These are phyloP conservation scores for Drosophila anomelani DNA, from an alignment of 2,888 invertebrate genomes.

Conservation along the genomic window DNA sequence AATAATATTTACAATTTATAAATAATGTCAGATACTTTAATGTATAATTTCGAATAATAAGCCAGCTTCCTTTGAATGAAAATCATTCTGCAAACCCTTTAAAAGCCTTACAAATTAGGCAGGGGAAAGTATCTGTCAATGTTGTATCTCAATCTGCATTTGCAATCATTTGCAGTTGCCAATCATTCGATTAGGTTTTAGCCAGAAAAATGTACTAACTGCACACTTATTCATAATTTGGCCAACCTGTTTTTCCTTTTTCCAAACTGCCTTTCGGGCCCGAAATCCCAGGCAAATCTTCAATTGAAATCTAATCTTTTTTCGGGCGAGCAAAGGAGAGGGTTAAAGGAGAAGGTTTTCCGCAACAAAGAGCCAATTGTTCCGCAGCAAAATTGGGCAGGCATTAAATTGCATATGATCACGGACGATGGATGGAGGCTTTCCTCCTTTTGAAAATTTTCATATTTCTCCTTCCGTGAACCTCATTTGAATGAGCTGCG, in stretches of 20 bases:
- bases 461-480: constrained; percentile 34
- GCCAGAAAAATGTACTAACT: constrained; percentile 9
- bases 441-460: constrained; percentile 27
- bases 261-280: not conserved
- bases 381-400: constrained; percentile 34
- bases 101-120: not conserved
- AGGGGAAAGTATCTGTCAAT: not conserved
- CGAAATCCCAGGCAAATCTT: constrained; percentile 19
- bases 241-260: constrained; percentile 10
- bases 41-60: not conserved
- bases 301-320: constrained; percentile 32
- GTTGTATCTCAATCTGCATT: not conserved
- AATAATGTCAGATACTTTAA: not conserved
- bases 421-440: constrained; percentile 17
- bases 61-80: not conserved
- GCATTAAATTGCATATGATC: constrained; percentile 43
- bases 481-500: constrained; percentile 31
- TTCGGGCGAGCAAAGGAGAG: not conserved
- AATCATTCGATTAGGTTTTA: constrained; percentile 25
- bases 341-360: constrained; percentile 19
- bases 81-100: not conserved
- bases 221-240: constrained; percentile 37
- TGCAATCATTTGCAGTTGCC: constrained; percentile 20
- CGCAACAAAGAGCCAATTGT: constrained; percentile 37
- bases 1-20: not conserved